phyloP scores from a whole-genome alignment of 37 sponge, comb jelly and placozoan genomes.

The Aplysina aerophoba region DNA sequence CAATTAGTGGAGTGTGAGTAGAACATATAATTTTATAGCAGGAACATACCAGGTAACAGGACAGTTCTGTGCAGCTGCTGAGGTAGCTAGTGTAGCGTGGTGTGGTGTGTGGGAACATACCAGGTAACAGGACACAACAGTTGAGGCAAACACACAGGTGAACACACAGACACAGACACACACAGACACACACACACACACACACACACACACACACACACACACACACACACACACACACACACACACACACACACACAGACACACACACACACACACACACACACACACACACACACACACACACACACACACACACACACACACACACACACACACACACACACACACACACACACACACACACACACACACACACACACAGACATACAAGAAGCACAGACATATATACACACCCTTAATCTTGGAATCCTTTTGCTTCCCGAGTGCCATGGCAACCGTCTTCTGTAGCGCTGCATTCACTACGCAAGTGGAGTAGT shows the following conservation, averaged over 20 bases:
- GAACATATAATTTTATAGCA: too few relatives aligned
- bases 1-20: too few relatives aligned
- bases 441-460: conserved; percentile 42
- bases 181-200: conserved; percentile 33
- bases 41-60: too few relatives aligned
- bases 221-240: conserved; percentile 44
- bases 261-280: conserved; percentile 22
- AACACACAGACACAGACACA: conserved; percentile 42
- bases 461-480: conserved; percentile 34
- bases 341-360: neutral
- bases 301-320: neutral
- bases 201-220: conserved; percentile 37
- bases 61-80: too few relatives aligned
- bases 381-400: conserved; percentile 22
- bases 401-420: conserved; percentile 50
- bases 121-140: too few relatives aligned
- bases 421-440: conserved; percentile 49
- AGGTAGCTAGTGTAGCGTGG: too few relatives aligned
- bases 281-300: neutral
- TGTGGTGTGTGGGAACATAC: too few relatives aligned
- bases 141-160: conserved; percentile 8
- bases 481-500: conserved; percentile 7
- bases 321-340: neutral
- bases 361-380: conserved; percentile 16
- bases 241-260: conserved; percentile 18